A percentile compares a stretch with the other conserved stretches of the same genome.
These are phyloP conservation scores for Eupithecia pulchellata DNA, from an alignment of 2,888 invertebrate genomes.

Conservation along the genomic window DNA sequence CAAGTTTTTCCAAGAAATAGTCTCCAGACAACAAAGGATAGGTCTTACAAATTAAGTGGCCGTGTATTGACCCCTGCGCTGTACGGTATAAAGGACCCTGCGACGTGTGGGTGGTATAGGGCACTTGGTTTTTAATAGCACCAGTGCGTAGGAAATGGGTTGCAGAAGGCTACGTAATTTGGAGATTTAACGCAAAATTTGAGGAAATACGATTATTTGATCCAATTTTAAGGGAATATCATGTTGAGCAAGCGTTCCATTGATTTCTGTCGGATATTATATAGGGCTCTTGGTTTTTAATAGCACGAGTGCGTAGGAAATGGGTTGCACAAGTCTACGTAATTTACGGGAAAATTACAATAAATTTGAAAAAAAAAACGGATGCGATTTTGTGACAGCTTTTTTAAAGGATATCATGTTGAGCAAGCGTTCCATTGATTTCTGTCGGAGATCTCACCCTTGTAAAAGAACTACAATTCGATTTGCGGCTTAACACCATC, in stretches of 20 bases:
- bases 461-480: not conserved
- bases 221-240: not conserved
- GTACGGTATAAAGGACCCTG: slow-evolving; percentile 20
- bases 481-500: not conserved
- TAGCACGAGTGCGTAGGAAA: too few relatives aligned
- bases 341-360: too few relatives aligned
- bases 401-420: not conserved
- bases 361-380: not conserved
- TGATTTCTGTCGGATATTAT: not conserved
- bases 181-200: not conserved
- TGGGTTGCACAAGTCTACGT: too few relatives aligned
- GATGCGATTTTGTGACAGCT: not conserved
- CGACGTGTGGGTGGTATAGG: slow-evolving; percentile 42
- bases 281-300: too few relatives aligned
- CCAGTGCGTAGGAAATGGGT: not conserved
- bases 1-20: slow-evolving; percentile 26
- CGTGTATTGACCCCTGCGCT: slow-evolving; percentile 45
- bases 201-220: not conserved
- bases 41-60: slow-evolving; percentile 45
- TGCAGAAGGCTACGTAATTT: not conserved
- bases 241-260: not conserved
- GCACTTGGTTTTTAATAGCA: slow-evolving; percentile 8
- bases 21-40: slow-evolving; percentile 59
- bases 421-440: not conserved
- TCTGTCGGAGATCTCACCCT: not conserved